Percentiles rank a stretch among this genome's conserved stretches.
These are phyloP conservation scores for Cirrhinus molitorella DNA, from an alignment of 2,797 vertebrate genomes.

Conservation along the genomic window DNA sequence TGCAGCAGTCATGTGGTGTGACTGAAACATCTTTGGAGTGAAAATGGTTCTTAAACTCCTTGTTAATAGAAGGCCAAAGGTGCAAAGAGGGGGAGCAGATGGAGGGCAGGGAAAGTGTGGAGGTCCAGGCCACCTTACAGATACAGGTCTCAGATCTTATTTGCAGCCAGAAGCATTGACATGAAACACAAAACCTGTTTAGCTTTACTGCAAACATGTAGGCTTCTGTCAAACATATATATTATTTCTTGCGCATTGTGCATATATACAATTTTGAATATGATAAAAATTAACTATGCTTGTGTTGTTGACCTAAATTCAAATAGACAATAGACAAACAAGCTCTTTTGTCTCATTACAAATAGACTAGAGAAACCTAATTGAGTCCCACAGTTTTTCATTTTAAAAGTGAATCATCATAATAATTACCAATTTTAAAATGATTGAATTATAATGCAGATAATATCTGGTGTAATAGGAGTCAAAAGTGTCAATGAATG, in stretches of 20 bases:
- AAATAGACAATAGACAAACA: too few species aligned
- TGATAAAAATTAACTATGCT: not conserved
- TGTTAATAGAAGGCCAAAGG: conserved; percentile 55
- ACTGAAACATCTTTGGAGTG: conserved; percentile 41
- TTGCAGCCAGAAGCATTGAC: not conserved
- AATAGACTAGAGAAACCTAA: not conserved
- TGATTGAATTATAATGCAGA: not conserved
- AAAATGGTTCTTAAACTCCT: conserved; percentile 31
- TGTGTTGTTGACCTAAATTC: too few species aligned
- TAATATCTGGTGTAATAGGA: not conserved
- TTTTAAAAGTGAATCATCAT: not conserved
- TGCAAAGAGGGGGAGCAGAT: conserved; percentile 29
- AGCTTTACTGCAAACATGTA: not conserved
- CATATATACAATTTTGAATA: not conserved
- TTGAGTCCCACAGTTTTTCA: not conserved
- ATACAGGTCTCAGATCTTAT: not conserved
- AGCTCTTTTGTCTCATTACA: not conserved
- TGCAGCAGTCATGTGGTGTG: conserved; percentile 30
- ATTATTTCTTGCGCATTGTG: not conserved
- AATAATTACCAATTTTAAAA: not conserved
- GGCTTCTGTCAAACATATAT: not conserved
- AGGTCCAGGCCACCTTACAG: not conserved
- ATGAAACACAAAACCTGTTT: not conserved
- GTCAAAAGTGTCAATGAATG: not conserved
- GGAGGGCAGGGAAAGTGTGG: not conserved